Base-by-base conservation (phyloP, 1,140 invertebrate species). In the Meteorus sp. region DNA sequence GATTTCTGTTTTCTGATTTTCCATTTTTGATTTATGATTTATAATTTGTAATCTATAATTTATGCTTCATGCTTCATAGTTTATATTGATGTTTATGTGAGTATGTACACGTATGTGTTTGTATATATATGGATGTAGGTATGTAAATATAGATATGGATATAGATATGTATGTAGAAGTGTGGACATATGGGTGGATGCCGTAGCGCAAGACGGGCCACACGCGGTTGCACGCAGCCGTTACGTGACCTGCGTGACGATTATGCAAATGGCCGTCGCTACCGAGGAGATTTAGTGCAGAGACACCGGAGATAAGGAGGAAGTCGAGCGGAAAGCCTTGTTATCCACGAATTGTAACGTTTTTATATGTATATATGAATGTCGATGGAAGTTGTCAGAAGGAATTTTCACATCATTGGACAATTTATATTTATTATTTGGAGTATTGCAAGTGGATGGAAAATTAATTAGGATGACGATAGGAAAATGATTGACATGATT, bases 221-320 rank as follows among this genome's bases (percentile, higher is more conserved):
- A 45, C 54, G 54, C 43, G 54, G 54, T 56, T 59, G 48, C 56
- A 59, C 48, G 56, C 56, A 59, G 56, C 35, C 35, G 56, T 59
- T 59, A 59, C 56, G 56, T 59, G 39, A 59, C 48, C 56, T 23
- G 56, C 35, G 20, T 59, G 48, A 45, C 45, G 56, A 52, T 59
- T 59, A 59, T 59, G 56, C 48, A 59, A 59, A 59, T 59, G 48
- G 48, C 33, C 48, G 56, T 43, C 22, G 48, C 56, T 59, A 39
- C 48, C 48, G 52, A 41, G 52, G 37, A 41, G 52, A 59, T 59
- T 59, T 59, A 52, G 56, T 51, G 48, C 56, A 50, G 47, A 50
- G 37, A 52, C 56, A 59, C 37, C 25, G 43, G 56, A 59, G 56
- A 59, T 59, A 59, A 59, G 48, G 22, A 51, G 33, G 19, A 33